phyloP scores from a whole-genome alignment of 2,113 vertebrate genomes.

The Toxostoma redivivum region DNA sequence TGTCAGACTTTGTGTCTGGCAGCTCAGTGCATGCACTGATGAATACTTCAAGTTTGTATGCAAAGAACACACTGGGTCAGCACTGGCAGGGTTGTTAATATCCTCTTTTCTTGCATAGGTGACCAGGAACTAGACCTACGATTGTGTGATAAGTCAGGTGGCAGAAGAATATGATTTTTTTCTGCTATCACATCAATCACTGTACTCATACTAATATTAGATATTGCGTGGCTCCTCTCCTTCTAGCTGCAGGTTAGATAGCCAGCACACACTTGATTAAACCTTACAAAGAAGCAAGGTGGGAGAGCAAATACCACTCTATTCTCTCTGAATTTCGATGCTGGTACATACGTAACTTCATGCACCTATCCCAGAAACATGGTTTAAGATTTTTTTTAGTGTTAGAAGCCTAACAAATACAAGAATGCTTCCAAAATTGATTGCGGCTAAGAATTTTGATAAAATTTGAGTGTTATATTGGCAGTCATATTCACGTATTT shows the following conservation, averaged over 20 bases:
- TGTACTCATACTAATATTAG: not conserved
- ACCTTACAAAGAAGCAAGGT: not conserved
- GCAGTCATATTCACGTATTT: not conserved
- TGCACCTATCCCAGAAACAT: not conserved
- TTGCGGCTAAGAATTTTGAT: not conserved
- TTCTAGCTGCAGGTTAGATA: not conserved
- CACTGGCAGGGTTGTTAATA: not conserved
- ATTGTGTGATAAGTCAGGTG: not conserved
- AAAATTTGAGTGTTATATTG: not conserved
- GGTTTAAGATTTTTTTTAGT: no score
- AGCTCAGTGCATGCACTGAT: not conserved
- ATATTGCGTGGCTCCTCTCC: not conserved
- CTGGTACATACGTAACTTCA: not conserved
- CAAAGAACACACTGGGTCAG: not conserved
- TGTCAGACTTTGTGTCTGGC: not conserved
- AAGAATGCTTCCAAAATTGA: not conserved
- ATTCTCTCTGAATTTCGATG: not conserved
- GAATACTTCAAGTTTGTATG: not conserved
- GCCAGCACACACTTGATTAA: not conserved
- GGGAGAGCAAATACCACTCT: fast-evolving
- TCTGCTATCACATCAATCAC: not conserved
- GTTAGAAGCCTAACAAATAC: not conserved
- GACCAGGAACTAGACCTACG: not conserved
- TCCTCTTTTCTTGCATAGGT: not conserved
- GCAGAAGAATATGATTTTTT: not conserved